Evolutionary conservation across 2,113 vertebrate species (phyloP), one percentile per base, ranked within the genome.

Genomic region (Atherinomorus stipes): DNA sequence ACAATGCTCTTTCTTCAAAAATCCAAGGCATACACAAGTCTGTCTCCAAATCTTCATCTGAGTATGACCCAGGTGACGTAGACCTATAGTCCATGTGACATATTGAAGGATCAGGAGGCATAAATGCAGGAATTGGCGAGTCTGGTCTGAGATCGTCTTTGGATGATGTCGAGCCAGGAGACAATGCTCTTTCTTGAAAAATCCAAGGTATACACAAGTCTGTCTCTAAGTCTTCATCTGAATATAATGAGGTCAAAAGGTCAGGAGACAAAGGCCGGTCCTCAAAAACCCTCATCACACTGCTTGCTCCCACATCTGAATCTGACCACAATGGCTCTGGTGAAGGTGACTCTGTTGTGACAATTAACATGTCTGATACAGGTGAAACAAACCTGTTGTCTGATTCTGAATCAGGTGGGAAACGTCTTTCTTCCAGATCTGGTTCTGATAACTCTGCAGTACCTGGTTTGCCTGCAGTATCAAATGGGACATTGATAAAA

Each of bases 311-410:
- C 4, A 50, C 28, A 0, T 88, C 74, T 15, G 22, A 51, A 66
- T 87, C 76, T n/a, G 90, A 83, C 1, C 52, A 40, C 18, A 78
- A n/a, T 28, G 81, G 78, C 1, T 85, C 74, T 25, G 84, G 54
- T n/a, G 91, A 89, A 61, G 49, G 19, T 18, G 66, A 86, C 37
- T 70, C 31, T 40, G 77, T 75, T 80, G 76, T 85, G 4, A 74
- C 3, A 44, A 60, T 52, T 10, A 71, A 54, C 13, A 64, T 61
- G 34, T 80, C 4, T 54, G 71, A 83, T 50, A 76, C 19, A 38
- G 80, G 74, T 72, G 81, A 79, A 15, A 62, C 57, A 68, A 69
- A 37, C 4, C 66, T 85, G 54, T 61, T 68, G 2, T 85, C 81
- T 25, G 40, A 54, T 53, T 3, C 51, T 38, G 64, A 85, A 37